phyloP scores from a whole-genome alignment of 1,140 invertebrate genomes.

The Drosophila subpulchrella region DNA sequence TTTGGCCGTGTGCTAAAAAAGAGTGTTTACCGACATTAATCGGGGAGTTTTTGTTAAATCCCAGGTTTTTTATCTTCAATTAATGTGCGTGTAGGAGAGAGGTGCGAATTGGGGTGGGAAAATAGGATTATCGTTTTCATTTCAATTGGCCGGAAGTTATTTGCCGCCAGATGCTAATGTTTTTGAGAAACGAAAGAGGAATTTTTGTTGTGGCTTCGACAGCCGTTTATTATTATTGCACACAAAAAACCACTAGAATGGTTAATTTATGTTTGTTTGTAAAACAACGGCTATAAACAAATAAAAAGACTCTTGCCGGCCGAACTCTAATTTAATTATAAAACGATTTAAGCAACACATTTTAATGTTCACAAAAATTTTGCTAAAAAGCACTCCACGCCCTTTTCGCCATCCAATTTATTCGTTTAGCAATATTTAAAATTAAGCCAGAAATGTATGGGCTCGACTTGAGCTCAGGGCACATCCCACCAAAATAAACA shows the following conservation, averaged over 20 bases:
- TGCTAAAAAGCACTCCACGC: conserved; percentile 19
- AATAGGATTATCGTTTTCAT: conserved; percentile 45
- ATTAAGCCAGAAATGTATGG: conserved; percentile 21
- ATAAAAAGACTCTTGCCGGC: not conserved
- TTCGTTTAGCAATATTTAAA: conserved; percentile 21
- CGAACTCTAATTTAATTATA: conserved; percentile 11
- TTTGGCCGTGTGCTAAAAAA: conserved; percentile 19
- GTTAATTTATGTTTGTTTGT: conserved; percentile 4
- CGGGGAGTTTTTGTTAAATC: conserved; percentile 13
- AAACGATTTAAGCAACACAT: not conserved
- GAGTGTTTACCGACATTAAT: conserved; percentile 14
- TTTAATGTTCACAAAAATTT: conserved; percentile 1
- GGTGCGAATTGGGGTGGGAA: not conserved
- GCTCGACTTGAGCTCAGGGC: conserved; percentile 2
- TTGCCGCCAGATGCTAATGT: conserved; percentile 48
- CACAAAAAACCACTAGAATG: conserved; percentile 1
- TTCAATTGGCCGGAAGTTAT: conserved; percentile 57
- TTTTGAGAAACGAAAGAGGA: conserved; percentile 4
- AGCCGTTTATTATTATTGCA: not conserved
- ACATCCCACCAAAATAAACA: conserved; percentile 13
- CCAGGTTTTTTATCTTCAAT: conserved; percentile 6
- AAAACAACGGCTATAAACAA: not conserved
- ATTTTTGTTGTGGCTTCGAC: conserved; percentile 1
- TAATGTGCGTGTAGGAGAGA: not conserved
- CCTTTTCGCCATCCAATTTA: conserved; percentile 1